Conservation (phyloP, 2,113 vertebrate genomes). For the Condylura cristata region DNA sequence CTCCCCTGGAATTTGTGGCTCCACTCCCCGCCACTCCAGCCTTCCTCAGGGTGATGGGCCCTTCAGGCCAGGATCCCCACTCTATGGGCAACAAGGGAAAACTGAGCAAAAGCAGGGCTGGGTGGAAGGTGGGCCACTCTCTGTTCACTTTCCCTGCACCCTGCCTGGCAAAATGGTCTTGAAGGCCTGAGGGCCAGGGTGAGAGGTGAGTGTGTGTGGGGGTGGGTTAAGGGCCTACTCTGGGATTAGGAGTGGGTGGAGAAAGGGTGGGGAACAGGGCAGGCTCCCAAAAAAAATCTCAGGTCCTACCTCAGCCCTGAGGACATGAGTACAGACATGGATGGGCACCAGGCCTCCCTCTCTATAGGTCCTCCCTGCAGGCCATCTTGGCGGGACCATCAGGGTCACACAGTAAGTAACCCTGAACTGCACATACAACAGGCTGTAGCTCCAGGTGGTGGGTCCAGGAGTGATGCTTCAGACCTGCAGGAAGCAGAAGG, state of each 20-base stretch:
- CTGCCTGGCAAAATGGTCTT: neutral
- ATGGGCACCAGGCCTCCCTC: neutral
- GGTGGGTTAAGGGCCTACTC: neutral
- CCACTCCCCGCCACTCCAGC: rapidly evolving
- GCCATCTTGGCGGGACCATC: neutral
- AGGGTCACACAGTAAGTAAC: neutral
- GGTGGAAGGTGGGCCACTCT: rapidly evolving
- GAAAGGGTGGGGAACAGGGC: neutral
- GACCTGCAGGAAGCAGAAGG: neutral
- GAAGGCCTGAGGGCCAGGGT: neutral
- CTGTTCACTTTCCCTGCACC: neutral
- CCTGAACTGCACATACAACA: neutral
- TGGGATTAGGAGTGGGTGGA: neutral
- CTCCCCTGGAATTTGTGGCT: neutral
- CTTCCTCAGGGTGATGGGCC: neutral
- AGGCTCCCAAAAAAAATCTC: neutral
- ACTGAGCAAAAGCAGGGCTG: neutral
- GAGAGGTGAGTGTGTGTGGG: neutral
- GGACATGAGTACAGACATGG: neutral
- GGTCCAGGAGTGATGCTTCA: neutral
- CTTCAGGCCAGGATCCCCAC: neutral
- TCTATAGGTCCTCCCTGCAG: neutral
- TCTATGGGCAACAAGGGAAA: neutral
- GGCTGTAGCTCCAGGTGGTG: neutral
- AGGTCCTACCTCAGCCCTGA: neutral